Evolutionary conservation across 2,888 invertebrate species (phyloP).

Genomic region (Lymantria dispar): DNA sequence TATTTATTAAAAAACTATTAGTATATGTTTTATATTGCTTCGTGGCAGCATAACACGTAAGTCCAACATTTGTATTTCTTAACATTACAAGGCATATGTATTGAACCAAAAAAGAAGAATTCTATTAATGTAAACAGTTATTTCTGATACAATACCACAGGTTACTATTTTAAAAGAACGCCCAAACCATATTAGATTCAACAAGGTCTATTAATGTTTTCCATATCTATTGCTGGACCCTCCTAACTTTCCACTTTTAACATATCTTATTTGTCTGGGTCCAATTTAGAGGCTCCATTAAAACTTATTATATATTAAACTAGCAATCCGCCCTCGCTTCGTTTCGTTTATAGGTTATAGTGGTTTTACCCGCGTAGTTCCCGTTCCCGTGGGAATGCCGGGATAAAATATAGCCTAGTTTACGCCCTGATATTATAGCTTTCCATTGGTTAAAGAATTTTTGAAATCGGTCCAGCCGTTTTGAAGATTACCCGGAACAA

Average conservation of each 20-base stretch:
- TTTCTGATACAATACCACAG: slow-evolving; percentile 14
- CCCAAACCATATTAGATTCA: slow-evolving; percentile 16
- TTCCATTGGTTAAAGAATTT: no score
- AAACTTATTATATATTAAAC: slow-evolving; percentile 38
- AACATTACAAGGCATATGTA: slow-evolving; percentile 4
- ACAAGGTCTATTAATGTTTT: slow-evolving; percentile 24
- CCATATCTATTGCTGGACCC: slow-evolving; percentile 31
- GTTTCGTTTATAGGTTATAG: no score
- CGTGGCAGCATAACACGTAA: slow-evolving; percentile 27
- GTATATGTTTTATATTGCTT: slow-evolving; percentile 14
- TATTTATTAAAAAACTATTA: slow-evolving; percentile 26
- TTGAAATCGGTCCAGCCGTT: no score
- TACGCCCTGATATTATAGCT: no score
- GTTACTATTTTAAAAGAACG: slow-evolving; percentile 17
- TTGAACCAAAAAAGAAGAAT: background rate
- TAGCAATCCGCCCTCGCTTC: no score
- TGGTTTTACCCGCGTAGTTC: no score
- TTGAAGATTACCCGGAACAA: no score
- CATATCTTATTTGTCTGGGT: slow-evolving; percentile 24
- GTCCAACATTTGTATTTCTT: slow-evolving; percentile 16
- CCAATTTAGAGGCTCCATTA: slow-evolving; percentile 33
- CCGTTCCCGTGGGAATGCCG: no score
- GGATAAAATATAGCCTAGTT: no score
- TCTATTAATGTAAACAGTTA: slow-evolving; percentile 20
- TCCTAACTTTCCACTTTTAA: slow-evolving; percentile 27